Evolutionary conservation across 2,888 invertebrate species (phyloP), one percentile per base, ranked within the genome.

Genomic region (Cantharis rustica): DNA sequence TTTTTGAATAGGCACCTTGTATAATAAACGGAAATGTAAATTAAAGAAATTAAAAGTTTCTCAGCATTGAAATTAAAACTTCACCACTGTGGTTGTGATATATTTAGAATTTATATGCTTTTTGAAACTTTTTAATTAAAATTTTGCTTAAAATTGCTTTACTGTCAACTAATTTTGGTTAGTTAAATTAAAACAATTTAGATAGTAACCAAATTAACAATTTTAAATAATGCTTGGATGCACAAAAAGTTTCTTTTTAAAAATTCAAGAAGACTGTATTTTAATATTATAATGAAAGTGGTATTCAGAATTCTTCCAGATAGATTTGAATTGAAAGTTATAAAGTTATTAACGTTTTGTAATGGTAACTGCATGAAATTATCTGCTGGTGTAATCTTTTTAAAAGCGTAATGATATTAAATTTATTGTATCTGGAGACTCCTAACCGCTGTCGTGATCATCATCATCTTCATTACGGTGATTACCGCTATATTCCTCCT

Each of bases 91-190:
- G 72, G 72, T 20, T 63, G 71, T 75, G 68, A 72, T 71, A 27
- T 72, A 66, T 72, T 75, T 72, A 72, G 17, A 68, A 75, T 75
- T 72, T 72, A 75, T 72, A 63, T 17, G 68, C 72, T 20, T 47
- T 75, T 71, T 75, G 72, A 75, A 75, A 75, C 69, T 72, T 75
- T 75, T 75, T 75, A 72, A 75, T 75, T 75, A 75, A 75, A 75
- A 72, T 64, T 20, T 72, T 68, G 72, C 63, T 71, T 75, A 26
- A 72, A 75, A 68, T 71, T 20, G 10, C 68, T 64, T 61, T 61
- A 66, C 11, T 71, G 27, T 26, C 10, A 68, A 16, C 17, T 69
- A 63, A 27, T 71, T 71, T 64, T 61, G 64, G 66, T 66, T 75
- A 16, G 17, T 66, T 47, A 47, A 47, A 47, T 47, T 47, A 47